These are phyloP conservation scores for Pegoplata infirma DNA, from an alignment of 2,888 invertebrate species.

Conservation along the genomic window DNA sequence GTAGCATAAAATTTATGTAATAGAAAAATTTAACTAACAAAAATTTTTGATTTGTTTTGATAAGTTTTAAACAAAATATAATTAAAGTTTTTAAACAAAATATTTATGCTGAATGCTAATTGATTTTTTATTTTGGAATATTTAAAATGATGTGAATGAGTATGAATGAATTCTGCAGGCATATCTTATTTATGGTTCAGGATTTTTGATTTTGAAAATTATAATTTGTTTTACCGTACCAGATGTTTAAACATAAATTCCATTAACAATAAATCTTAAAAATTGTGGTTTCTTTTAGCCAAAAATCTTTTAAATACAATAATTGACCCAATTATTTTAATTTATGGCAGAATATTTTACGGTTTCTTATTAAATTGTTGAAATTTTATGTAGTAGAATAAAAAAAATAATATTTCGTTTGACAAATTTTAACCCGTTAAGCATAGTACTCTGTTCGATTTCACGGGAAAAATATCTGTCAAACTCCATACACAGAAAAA, in stretches of 20 bases:
- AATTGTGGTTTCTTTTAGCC: slow-evolving; percentile 1
- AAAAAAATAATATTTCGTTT: slow-evolving; percentile 13
- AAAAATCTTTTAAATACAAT: background rate
- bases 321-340: slow-evolving; percentile 22
- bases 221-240: slow-evolving; percentile 9
- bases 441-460: too few species aligned
- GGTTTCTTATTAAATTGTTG: slow-evolving; percentile 26
- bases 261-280: slow-evolving; percentile 28
- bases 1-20: background rate
- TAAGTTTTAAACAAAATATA: slow-evolving; percentile 24
- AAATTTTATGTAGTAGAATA: background rate
- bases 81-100: slow-evolving; percentile 32
- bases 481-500: too few species aligned
- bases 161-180: background rate
- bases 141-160: background rate
- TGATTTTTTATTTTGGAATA: slow-evolving; percentile 4
- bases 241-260: slow-evolving; percentile 40
- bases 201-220: slow-evolving; percentile 9
- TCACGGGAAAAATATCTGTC: too few species aligned
- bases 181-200: background rate
- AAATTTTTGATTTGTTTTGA: slow-evolving; percentile 31
- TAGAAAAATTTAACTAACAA: background rate
- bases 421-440: slow-evolving; percentile 17
- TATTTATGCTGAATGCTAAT: slow-evolving; percentile 15
- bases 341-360: slow-evolving; percentile 26